Evolutionary conservation across 2,888 invertebrate genomes (phyloP), one percentile per base, ranked within the genome.

Genomic region (Lamproptera curius): DNA sequence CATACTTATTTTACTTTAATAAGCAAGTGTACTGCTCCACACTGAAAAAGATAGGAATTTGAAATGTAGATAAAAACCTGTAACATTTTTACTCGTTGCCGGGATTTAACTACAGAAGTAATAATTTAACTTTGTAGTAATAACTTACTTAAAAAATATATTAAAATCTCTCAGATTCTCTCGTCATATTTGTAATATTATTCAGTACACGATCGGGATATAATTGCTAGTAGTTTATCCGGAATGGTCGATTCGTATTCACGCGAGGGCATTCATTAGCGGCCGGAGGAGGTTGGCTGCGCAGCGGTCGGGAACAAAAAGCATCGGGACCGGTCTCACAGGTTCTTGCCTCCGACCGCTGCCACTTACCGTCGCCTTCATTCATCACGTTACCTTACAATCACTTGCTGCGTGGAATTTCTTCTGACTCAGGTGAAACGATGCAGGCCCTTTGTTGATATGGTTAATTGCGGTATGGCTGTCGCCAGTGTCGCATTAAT

Each of bases 301-400:
- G 53, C 51, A 54, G 55, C 54, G 56, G 56, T 55, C 56, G 62
- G 61, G 63, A 63, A 67, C 66, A 80, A 80, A 79, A 80, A 80
- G 63, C 66, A 58, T 58, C 57, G 59, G 57, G 70, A 81, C 81
- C 77, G 76, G 82, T 81, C 76, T 61, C 65, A 67, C 81, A 68
- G 75, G 82, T 79, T 81, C 62, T 61, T 55, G 46, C 40, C 57
- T 59, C 57, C 60, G 57, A 54, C 52, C 53, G 52, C 50, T 52
- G 57, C 59, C 55, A 59, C 60, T 62, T 57, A 61, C 61, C 56
- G 55, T 57, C 58, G 59, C 60, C 57, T 63, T 59, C 69, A 73
- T 74, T 76, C 75, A 62, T 57, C 55, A 52, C 50, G 51, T 51
- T 48, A 39, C 42, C 34, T 50, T 36, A 45, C 52, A 26, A 50